phyloP scores from a whole-genome alignment of 2,797 vertebrate genomes.

The Hirundo rustica region DNA sequence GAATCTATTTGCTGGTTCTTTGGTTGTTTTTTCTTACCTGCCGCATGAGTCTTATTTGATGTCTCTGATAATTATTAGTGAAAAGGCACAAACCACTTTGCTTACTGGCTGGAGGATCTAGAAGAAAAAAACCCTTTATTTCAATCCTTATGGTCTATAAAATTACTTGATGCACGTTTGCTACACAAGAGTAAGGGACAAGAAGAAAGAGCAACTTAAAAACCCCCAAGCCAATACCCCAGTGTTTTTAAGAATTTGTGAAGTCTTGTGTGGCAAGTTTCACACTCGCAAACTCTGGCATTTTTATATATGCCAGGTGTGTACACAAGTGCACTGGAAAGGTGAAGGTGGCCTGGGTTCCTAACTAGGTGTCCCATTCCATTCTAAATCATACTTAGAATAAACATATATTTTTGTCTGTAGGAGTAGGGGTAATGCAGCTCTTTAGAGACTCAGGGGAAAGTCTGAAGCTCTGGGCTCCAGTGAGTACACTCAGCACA shows the following conservation, averaged over 20 bases:
- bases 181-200: background rate
- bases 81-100: background rate
- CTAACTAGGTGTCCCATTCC: background rate
- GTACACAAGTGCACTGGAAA: background rate
- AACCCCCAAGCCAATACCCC: rapidly evolving
- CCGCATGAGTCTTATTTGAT: background rate
- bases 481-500: background rate
- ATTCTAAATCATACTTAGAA: background rate
- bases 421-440: background rate
- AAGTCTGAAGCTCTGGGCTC: background rate
- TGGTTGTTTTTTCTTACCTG: background rate
- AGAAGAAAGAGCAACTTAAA: background rate
- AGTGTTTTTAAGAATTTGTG: background rate
- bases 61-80: background rate
- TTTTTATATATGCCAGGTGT: background rate
- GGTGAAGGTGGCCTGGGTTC: background rate
- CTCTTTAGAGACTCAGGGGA: background rate
- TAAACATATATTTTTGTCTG: background rate
- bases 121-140: background rate
- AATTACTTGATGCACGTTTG: background rate
- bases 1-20: background rate
- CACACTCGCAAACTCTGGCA: rapidly evolving
- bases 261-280: background rate
- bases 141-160: background rate
- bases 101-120: background rate